A percentile compares a stretch with the other conserved stretches of the same genome.
phyloP scores from a whole-genome alignment of 2,113 vertebrate species.

The Amblyornis subalaris region DNA sequence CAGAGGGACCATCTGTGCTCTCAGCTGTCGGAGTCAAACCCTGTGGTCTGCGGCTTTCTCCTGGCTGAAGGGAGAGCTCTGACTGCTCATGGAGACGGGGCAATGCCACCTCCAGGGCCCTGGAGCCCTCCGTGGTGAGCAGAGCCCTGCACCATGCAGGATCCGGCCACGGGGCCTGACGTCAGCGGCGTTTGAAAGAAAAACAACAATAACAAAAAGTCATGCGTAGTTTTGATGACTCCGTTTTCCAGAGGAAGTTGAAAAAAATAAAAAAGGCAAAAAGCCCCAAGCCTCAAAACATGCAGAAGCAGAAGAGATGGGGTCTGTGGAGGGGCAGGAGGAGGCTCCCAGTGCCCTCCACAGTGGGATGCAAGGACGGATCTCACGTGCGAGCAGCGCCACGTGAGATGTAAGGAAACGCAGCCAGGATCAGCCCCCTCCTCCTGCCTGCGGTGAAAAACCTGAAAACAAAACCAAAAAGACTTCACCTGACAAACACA shows the following conservation, averaged over 20 bases:
- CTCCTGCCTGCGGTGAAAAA: neutral
- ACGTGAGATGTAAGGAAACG: accelerated
- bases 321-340: neutral
- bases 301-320: neutral
- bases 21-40: accelerated
- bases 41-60: neutral
- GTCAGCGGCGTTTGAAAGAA: accelerated
- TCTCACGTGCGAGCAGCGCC: accelerated
- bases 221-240: neutral
- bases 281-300: neutral
- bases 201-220: neutral
- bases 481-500: neutral
- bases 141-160: accelerated
- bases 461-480: neutral
- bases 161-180: accelerated
- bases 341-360: neutral
- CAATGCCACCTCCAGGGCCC: accelerated
- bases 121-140: accelerated
- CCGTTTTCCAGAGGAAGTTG: neutral
- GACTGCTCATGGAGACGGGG: accelerated
- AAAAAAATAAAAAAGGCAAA: neutral
- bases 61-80: neutral
- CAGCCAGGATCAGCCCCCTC: neutral
- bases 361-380: neutral
- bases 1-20: neutral